Evolutionary conservation across 2,888 invertebrate genomes (phyloP), one percentile per base, ranked within the genome.

Genomic region (Eurytoma adleriae): DNA sequence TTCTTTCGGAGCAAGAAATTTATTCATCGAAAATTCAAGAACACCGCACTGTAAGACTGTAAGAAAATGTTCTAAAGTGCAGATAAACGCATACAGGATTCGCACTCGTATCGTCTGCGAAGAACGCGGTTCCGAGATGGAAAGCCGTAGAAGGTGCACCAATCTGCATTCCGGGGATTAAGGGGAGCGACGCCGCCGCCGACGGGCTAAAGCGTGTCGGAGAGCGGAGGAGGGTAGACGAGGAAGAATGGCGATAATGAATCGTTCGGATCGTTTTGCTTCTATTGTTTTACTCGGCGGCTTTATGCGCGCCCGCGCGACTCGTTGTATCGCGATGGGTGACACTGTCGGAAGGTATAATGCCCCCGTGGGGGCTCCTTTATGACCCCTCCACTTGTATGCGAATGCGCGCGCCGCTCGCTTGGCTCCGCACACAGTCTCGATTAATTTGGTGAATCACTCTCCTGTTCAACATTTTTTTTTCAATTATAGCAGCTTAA

Each of bases 211-310:
- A 81, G 79, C 79, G 79, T 78, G 81, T 74, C 67, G 24, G 61
- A 73, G 40, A 24, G 76, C 62, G 66, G 40, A 18, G 52, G 48
- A 68, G 62, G 3, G 30, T 13, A 77, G 20, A 40, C 48, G 69
- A 67, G 30, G n/a, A 54, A 79, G 69, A 79, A 75, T 54, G 59
- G 70, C 69, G 80, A 78, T 83, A 81, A 83, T 76, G 81, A 80
- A 83, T 83, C 81, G 83, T 69, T 64, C 75, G 72, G 52, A 82
- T 82, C 78, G 80, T 84, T 82, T 83, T 83, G 83, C 66, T 68
- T 76, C 81, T 73, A 83, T 84, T 84, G 83, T 84, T 81, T 83
- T n/a, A 16, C 80, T 70, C 77, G 77, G 81, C 78, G 81, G 80
- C 82, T 83, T 83, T 83, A 82, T 79, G 82, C 74, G 24, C 12